phyloP scores from a whole-genome alignment of 2,797 vertebrate species.

The Cryptoblepharus egeriae region DNA sequence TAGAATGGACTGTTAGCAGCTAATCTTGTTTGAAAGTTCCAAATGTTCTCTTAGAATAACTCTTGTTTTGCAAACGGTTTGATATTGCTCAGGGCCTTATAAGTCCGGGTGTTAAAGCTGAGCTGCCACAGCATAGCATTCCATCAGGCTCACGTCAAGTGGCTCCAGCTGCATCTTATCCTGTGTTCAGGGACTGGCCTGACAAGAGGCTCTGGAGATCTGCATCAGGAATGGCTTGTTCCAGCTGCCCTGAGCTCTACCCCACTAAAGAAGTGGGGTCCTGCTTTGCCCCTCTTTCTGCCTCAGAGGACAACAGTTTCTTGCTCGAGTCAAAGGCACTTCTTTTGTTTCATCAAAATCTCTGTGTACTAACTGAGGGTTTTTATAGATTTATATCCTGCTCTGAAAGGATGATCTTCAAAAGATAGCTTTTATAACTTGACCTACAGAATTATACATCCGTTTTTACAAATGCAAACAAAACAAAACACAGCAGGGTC shows the following conservation, averaged over 20 bases:
- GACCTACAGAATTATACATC: too few relatives aligned
- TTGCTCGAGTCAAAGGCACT: not conserved
- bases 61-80: conserved; percentile 33
- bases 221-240: not conserved
- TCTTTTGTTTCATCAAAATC: not conserved
- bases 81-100: conserved; percentile 70
- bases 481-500: too few relatives aligned
- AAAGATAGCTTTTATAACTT: too few relatives aligned
- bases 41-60: not conserved
- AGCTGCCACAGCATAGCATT: conserved; percentile 66
- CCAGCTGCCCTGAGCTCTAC: not conserved
- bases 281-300: not conserved
- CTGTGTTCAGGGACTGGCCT: not conserved
- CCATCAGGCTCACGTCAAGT: conserved; percentile 70
- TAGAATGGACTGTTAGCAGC: not conserved
- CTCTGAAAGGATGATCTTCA: too few relatives aligned
- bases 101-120: conserved; percentile 70
- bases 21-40: fast-evolving
- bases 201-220: not conserved
- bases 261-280: not conserved
- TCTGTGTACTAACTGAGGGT: too few relatives aligned
- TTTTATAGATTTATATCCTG: too few relatives aligned
- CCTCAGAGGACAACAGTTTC: too few relatives aligned
- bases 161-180: conserved; percentile 6
- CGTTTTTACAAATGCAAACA: too few relatives aligned